Percentiles rank a stretch among this genome's conserved stretches.
These are phyloP conservation scores for Oeneis ivallda DNA, from an alignment of 2,888 invertebrate genomes.

Conservation along the genomic window DNA sequence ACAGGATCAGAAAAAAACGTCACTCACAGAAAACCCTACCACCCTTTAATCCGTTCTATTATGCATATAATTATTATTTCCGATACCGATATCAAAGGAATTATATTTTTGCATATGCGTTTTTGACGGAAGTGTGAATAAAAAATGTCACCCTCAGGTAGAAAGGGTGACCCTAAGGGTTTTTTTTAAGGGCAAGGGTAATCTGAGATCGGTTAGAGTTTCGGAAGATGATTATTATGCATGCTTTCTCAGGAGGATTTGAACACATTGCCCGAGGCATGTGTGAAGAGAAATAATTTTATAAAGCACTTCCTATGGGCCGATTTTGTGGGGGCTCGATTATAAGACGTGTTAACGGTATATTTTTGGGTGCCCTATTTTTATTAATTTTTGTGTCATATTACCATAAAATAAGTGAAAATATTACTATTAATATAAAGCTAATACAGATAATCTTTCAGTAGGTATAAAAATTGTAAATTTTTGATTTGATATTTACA, in stretches of 20 bases:
- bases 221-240: conserved; percentile 73
- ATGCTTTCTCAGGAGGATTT: conserved; percentile 80
- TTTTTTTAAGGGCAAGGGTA: conserved; percentile 66
- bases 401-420: neutral
- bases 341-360: conserved; percentile 60
- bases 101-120: conserved; percentile 79
- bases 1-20: conserved; percentile 69
- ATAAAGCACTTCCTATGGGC: conserved; percentile 62
- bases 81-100: conserved; percentile 76
- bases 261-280: conserved; percentile 64
- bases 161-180: conserved; percentile 70
- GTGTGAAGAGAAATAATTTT: conserved; percentile 49
- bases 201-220: conserved; percentile 68
- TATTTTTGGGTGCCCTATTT: neutral
- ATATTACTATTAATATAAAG: too few relatives aligned
- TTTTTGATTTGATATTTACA: too few relatives aligned
- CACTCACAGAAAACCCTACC: conserved; percentile 60
- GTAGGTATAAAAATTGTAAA: too few relatives aligned
- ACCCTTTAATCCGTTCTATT: conserved; percentile 77
- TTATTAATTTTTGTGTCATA: neutral
- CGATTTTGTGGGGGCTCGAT: conserved; percentile 47
- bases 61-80: conserved; percentile 82
- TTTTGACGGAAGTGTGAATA: conserved; percentile 78
- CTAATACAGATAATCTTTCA: too few relatives aligned
- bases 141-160: conserved; percentile 79